Evolutionary conservation across 2,888 invertebrate species (phyloP).

Genomic region (Patella depressa): DNA sequence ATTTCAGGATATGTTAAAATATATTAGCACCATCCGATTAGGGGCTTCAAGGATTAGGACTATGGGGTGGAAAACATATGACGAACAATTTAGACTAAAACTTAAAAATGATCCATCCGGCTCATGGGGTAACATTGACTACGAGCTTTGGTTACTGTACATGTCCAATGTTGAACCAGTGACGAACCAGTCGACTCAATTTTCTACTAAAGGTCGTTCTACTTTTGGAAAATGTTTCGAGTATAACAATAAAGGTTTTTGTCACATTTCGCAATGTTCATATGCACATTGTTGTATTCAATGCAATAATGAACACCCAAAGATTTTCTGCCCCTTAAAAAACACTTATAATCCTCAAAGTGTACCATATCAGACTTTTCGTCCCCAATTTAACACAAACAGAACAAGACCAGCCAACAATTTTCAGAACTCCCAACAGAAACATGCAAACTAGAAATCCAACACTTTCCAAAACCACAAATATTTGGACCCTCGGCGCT

Average conservation of each 20-base stretch:
- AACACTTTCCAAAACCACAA: neutral
- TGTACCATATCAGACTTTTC: neutral
- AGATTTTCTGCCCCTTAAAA: neutral
- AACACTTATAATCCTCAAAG: neutral
- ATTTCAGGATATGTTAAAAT: slow-evolving; percentile 17
- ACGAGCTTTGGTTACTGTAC: slow-evolving; percentile 17
- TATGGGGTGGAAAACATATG: slow-evolving; percentile 22
- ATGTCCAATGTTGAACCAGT: slow-evolving; percentile 13
- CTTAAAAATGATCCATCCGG: slow-evolving; percentile 8
- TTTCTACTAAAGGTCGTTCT: neutral
- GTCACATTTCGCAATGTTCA: slow-evolving; percentile 15
- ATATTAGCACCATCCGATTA: slow-evolving; percentile 15
- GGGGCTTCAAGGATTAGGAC: slow-evolving; percentile 8
- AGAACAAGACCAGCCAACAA: neutral
- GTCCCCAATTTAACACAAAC: no score
- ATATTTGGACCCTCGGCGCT: slow-evolving; percentile 18
- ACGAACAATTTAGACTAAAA: slow-evolving; percentile 23
- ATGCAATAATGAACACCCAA: slow-evolving; percentile 12
- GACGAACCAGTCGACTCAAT: neutral
- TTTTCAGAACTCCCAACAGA: neutral
- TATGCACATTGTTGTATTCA: slow-evolving; percentile 13
- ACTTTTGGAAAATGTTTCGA: slow-evolving; percentile 9
- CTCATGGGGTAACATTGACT: slow-evolving; percentile 22
- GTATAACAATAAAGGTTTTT: slow-evolving; percentile 21
- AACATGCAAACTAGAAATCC: neutral